Percentiles rank a stretch among this genome's conserved stretches.
phyloP scores from a whole-genome alignment of 1,140 invertebrate genomes.

The Meloidogyne floridensis region DNA sequence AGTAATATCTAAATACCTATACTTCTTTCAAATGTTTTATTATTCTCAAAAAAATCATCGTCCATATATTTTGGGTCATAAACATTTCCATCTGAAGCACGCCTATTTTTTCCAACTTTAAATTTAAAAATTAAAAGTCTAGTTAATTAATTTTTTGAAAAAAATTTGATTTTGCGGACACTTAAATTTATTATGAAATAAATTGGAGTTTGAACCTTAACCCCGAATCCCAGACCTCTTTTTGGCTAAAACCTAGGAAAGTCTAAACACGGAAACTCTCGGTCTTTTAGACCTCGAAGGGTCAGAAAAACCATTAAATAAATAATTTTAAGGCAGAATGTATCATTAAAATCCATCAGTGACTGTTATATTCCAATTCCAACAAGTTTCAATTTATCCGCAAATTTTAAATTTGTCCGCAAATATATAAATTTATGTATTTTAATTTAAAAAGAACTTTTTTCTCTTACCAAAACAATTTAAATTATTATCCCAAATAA shows the following conservation, averaged over 20 bases:
- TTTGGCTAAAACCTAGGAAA: no score
- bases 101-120: conserved; percentile 53
- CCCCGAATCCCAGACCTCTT: no score
- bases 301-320: no score
- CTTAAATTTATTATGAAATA: no score
- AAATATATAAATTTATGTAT: no score
- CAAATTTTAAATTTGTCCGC: not conserved
- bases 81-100: conserved; percentile 44
- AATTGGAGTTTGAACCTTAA: no score
- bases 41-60: conserved; percentile 37
- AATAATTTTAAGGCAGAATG: no score
- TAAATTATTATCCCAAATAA: conserved; percentile 42
- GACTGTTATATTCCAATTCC: no score
- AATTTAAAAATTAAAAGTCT: not conserved
- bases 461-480: conserved; percentile 37
- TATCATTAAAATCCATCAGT: no score
- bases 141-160: not conserved
- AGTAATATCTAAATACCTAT: not conserved
- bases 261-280: no score
- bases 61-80: conserved; percentile 50
- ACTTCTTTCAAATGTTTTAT: conserved; percentile 29
- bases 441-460: not conserved
- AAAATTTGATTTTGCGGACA: no score
- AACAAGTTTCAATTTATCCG: not conserved
- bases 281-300: no score